Conservation (phyloP, 2,797 vertebrate genomes). For the Borostomias antarcticus region DNA sequence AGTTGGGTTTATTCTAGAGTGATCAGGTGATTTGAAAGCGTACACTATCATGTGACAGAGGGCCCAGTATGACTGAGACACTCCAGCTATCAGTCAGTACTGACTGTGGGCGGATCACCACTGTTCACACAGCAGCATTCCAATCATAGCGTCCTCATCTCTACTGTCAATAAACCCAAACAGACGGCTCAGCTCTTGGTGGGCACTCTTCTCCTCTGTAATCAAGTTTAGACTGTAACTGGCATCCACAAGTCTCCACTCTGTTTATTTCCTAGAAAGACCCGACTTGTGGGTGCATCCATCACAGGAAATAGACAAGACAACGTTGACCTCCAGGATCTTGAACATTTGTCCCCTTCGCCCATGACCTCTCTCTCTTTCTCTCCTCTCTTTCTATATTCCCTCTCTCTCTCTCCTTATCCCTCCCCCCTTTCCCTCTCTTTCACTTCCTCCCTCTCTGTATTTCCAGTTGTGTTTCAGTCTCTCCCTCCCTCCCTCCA, state of each 20-base stretch:
- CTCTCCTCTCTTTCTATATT: conserved; percentile 27
- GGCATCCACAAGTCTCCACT: conserved; percentile 61
- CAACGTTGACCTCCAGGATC: conserved; percentile 61
- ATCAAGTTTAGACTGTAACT: conserved; percentile 60
- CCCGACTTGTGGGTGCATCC: conserved; percentile 56
- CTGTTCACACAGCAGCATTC: conserved; percentile 73
- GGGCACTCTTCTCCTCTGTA: conserved; percentile 30
- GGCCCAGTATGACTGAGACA: conserved; percentile 38
- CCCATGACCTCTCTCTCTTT: conserved; percentile 40
- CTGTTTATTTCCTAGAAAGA: conserved; percentile 63
- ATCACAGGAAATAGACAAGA: conserved; percentile 58
- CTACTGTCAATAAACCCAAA: conserved; percentile 71
- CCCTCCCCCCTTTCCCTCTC: conserved; percentile 3
- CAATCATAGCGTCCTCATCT: conserved; percentile 72
- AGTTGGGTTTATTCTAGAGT: too few relatives aligned
- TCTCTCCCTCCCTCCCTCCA: not conserved
- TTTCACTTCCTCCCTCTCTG: conserved; percentile 46
- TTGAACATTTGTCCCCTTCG: conserved; percentile 48
- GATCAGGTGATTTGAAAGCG: conserved; percentile 47
- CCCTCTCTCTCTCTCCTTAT: conserved; percentile 34
- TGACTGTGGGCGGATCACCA: conserved; percentile 61
- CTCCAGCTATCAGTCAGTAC: conserved; percentile 53
- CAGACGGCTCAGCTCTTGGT: conserved; percentile 46
- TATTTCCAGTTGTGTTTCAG: not conserved
- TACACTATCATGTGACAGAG: conserved; percentile 31